Percentiles rank a stretch among this genome's conserved stretches.
Conservation (phyloP, 2,888 invertebrate genomes). For the Luffia ferchaultella region DNA sequence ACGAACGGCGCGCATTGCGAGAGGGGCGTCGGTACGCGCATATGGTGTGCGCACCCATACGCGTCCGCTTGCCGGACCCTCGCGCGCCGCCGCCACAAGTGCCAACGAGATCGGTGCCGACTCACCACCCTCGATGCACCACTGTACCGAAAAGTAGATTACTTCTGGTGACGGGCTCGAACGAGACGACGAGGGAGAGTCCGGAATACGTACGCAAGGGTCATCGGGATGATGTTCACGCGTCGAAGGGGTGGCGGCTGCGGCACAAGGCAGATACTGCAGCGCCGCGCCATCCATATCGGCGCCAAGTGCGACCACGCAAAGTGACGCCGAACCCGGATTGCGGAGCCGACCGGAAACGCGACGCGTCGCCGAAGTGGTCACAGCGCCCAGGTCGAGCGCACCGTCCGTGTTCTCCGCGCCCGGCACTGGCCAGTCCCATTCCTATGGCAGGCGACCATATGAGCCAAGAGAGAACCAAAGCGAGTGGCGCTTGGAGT, state of each 20-base stretch:
- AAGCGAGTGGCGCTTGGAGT: too few species aligned
- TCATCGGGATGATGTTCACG: neutral
- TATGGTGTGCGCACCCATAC: conserved; percentile 18
- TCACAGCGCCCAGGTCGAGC: conserved; percentile 72
- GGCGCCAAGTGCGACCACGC: conserved; percentile 65
- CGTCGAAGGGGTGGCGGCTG: neutral
- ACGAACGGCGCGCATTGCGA: conserved; percentile 1
- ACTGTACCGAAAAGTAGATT: too few species aligned
- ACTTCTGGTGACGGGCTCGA: too few species aligned
- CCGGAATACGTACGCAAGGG: neutral
- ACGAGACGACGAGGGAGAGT: too few species aligned
- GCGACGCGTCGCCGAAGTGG: conserved; percentile 70
- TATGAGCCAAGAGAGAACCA: too few species aligned
- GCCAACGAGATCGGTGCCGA: conserved; percentile 12
- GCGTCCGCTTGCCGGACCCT: conserved; percentile 19
- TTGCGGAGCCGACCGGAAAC: conserved; percentile 77
- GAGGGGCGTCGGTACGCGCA: conserved; percentile 7
- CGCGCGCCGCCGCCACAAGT: conserved; percentile 17
- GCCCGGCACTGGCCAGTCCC: conserved; percentile 33
- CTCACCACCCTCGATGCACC: conserved; percentile 52
- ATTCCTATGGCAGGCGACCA: conserved; percentile 26
- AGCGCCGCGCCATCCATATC: conserved; percentile 67
- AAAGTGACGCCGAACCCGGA: conserved; percentile 77
- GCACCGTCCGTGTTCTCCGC: conserved; percentile 19
- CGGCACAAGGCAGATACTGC: conserved; percentile 25